Conservation (phyloP, 2,888 invertebrate genomes). For the Phaedon cochleariae region DNA sequence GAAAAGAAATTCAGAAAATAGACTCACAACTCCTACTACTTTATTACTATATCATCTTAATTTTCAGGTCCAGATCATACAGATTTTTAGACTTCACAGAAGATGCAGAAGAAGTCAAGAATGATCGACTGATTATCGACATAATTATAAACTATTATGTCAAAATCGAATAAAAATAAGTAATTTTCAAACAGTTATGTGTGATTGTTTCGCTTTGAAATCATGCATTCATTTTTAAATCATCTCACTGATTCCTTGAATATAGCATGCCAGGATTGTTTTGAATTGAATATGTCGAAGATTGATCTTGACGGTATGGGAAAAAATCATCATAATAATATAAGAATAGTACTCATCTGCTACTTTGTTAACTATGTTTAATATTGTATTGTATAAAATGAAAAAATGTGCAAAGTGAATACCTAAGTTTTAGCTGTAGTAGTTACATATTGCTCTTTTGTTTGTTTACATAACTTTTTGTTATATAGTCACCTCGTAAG, state of each 20-base stretch:
- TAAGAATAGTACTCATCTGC: neutral
- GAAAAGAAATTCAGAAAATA: too few species aligned
- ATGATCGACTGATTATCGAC: slow-evolving; percentile 24
- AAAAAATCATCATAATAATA: neutral
- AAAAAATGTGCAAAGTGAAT: too few species aligned
- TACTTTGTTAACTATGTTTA: neutral
- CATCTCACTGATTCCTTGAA: slow-evolving; percentile 10
- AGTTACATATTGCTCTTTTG: too few species aligned
- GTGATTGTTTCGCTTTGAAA: slow-evolving; percentile 40
- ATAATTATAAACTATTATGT: slow-evolving; percentile 24
- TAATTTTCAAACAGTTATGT: slow-evolving; percentile 33
- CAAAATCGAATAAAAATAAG: slow-evolving; percentile 19
- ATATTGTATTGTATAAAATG: neutral
- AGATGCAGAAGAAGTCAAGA: slow-evolving; percentile 26
- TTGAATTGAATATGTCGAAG: slow-evolving; percentile 1
- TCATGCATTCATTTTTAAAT: slow-evolving; percentile 33
- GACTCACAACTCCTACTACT: too few species aligned
- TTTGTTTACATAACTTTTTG: too few species aligned
- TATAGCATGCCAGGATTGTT: slow-evolving; percentile 19
- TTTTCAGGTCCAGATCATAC: slow-evolving; percentile 70
- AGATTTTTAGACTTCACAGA: slow-evolving; percentile 63
- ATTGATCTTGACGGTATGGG: neutral
- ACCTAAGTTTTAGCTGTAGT: too few species aligned
- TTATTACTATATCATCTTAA: slow-evolving; percentile 46
- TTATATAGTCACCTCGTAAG: too few species aligned